These are phyloP conservation scores for Paraescarpia echinospica DNA, from an alignment of 1,140 invertebrate genomes.

Conservation along the genomic window DNA sequence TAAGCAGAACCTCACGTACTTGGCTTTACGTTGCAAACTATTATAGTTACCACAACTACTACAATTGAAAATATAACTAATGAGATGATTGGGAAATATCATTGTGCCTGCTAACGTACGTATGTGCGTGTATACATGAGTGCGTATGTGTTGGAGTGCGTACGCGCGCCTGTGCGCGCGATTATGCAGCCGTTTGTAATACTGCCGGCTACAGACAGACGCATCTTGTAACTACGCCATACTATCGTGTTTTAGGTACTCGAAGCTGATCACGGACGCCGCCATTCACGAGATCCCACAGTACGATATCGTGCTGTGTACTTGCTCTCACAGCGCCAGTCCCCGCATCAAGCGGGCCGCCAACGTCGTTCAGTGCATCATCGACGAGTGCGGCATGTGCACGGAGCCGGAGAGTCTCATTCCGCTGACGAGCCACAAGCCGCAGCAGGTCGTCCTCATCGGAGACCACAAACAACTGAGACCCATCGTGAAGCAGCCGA, in stretches of 20 bases:
- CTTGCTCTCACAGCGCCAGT: slow-evolving; percentile 39
- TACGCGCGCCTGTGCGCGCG: background rate
- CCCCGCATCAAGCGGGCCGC: slow-evolving; percentile 14
- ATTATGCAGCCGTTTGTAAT: background rate
- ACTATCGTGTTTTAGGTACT: background rate
- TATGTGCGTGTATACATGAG: background rate
- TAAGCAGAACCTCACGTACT: slow-evolving; percentile 26
- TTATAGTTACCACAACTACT: background rate
- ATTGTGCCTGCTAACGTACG: background rate
- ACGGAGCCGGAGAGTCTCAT: slow-evolving; percentile 49
- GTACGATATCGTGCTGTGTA: slow-evolving; percentile 48
- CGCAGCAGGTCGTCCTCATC: slow-evolving; percentile 47
- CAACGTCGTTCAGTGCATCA: slow-evolving; percentile 43
- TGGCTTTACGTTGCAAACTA: background rate
- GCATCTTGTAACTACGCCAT: background rate
- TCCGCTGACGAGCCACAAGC: slow-evolving; percentile 39
- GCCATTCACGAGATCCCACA: slow-evolving; percentile 40
- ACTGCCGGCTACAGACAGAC: background rate
- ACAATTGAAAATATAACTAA: background rate
- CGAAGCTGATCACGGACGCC: slow-evolving; percentile 35
- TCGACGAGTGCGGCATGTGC: slow-evolving; percentile 54
- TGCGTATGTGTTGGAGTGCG: background rate
- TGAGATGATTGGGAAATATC: background rate
- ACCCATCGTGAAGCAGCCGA: slow-evolving; percentile 41
- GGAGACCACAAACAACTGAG: slow-evolving; percentile 48